Percentiles rank a stretch among this genome's conserved stretches.
phyloP scores from a whole-genome alignment of 1,140 invertebrate species.

The Habropoda laboriosa region DNA sequence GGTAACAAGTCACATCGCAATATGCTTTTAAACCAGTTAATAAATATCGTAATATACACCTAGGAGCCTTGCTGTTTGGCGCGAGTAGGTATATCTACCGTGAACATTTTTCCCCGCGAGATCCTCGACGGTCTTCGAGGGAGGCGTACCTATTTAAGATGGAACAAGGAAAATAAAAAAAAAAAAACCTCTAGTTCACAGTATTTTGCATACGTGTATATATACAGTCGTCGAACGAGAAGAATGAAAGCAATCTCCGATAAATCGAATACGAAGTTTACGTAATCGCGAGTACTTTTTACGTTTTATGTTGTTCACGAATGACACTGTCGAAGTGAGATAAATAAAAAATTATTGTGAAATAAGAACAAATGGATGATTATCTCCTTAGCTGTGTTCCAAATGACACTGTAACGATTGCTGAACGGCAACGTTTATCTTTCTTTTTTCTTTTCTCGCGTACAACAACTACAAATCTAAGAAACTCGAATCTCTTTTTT shows the following conservation, averaged over 20 bases:
- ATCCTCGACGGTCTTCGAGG: not conserved
- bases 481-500: conserved; percentile 21
- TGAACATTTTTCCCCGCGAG: conserved; percentile 18
- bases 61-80: conserved; percentile 61
- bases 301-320: not conserved
- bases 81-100: conserved; percentile 43
- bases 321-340: not conserved
- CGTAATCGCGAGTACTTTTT: not conserved
- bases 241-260: conserved; percentile 6
- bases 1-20: conserved; percentile 77
- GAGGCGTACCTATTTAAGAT: conserved; percentile 4
- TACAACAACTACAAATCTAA: not conserved
- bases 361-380: not conserved
- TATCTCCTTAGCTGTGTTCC: not conserved
- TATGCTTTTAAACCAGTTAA: conserved; percentile 72
- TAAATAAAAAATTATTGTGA: not conserved
- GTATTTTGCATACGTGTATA: conserved; percentile 36
- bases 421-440: not conserved
- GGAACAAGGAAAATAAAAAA: conserved; percentile 10
- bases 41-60: conserved; percentile 52
- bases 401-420: not conserved
- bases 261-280: not conserved
- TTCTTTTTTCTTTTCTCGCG: no score
- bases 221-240: not conserved
- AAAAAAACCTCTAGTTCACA: not conserved